phyloP scores from a whole-genome alignment of 2,797 vertebrate species.

The Serranus cabrilla region DNA sequence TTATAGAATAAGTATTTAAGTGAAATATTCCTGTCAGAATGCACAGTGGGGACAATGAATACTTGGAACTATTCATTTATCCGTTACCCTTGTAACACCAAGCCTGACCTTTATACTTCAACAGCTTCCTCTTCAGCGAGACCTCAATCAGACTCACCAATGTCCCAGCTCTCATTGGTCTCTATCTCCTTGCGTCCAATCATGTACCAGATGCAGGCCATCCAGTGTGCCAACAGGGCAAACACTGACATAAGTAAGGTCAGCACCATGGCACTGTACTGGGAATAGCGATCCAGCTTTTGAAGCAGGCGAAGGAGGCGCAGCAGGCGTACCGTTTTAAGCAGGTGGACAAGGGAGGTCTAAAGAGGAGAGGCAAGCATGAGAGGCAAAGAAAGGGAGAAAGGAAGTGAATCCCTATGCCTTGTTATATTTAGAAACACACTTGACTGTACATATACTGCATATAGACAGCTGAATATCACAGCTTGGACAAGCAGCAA shows the following conservation, averaged over 20 bases:
- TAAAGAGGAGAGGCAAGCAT: slow-evolving; percentile 56
- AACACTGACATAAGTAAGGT: slow-evolving; percentile 96
- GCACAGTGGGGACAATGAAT: slow-evolving; percentile 1
- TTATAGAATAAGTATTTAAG: neutral
- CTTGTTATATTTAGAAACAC: neutral
- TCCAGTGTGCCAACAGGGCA: slow-evolving; percentile 95
- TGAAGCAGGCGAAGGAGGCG: slow-evolving; percentile 94
- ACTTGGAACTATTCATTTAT: slow-evolving; percentile 11
- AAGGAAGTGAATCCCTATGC: neutral
- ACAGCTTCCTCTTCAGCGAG: neutral
- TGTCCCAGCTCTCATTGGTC: slow-evolving; percentile 91
- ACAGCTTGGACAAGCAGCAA: slow-evolving; percentile 16
- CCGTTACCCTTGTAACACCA: neutral
- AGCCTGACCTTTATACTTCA: neutral
- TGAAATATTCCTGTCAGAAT: neutral
- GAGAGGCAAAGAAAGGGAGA: neutral
- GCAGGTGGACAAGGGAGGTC: slow-evolving; percentile 96
- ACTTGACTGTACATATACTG: neutral
- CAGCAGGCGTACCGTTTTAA: slow-evolving; percentile 95
- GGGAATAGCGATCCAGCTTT: slow-evolving; percentile 97
- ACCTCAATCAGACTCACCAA: slow-evolving; percentile 86
- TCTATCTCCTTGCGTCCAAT: slow-evolving; percentile 94
- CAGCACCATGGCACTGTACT: slow-evolving; percentile 97
- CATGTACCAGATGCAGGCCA: slow-evolving; percentile 97
- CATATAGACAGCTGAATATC: slow-evolving; percentile 21